Evolutionary conservation across 2,888 invertebrate genomes (phyloP).

Genomic region (Salticus scenicus): DNA sequence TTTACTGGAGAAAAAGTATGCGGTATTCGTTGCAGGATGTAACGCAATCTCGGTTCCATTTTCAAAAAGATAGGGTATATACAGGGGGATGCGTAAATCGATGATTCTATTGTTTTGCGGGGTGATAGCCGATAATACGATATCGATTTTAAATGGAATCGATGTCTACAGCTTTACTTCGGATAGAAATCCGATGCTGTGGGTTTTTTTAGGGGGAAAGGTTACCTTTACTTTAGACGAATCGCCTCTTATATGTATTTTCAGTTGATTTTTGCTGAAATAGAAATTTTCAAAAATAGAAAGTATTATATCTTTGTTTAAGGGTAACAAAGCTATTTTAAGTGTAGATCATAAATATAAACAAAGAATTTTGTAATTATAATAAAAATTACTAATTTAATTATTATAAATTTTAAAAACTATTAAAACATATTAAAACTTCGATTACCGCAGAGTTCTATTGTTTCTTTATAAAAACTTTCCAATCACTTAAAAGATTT

Average conservation of each 20-base stretch:
- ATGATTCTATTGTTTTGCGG: conserved; percentile 67
- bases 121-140: conserved; percentile 65
- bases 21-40: conserved; percentile 61
- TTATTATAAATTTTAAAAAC: too few relatives aligned
- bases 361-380: too few relatives aligned
- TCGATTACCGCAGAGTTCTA: too few relatives aligned
- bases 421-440: too few relatives aligned
- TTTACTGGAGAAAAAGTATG: conserved; percentile 58
- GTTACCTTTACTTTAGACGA: conserved; percentile 16
- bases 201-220: neutral
- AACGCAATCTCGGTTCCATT: conserved; percentile 65
- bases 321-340: too few relatives aligned
- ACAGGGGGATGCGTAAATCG: conserved; percentile 45
- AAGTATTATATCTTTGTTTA: too few relatives aligned
- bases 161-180: conserved; percentile 20
- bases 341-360: too few relatives aligned
- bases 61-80: conserved; percentile 63
- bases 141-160: conserved; percentile 65
- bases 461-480: too few relatives aligned
- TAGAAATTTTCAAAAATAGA: too few relatives aligned
- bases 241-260: neutral
- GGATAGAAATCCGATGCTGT: neutral
- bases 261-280: neutral
- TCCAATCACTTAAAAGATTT: too few relatives aligned
- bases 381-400: too few relatives aligned